Conservation (phyloP, 2,888 invertebrate genomes). For the Drosophila rubida region DNA sequence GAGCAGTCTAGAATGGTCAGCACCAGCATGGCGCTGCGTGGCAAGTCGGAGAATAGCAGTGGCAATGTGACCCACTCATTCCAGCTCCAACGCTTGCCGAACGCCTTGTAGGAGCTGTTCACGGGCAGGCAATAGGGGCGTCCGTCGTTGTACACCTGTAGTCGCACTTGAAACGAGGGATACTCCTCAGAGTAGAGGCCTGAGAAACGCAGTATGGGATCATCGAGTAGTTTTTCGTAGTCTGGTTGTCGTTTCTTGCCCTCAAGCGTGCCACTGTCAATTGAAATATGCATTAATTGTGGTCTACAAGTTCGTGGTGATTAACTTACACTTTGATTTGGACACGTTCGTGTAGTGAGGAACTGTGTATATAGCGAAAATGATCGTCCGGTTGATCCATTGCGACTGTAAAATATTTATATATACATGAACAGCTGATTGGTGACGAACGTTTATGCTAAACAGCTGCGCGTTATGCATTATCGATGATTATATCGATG, state of each 20-base stretch:
- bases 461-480: constrained; percentile 28
- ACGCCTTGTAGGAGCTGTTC: constrained; percentile 95
- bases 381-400: constrained; percentile 88
- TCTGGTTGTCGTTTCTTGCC: constrained; percentile 94
- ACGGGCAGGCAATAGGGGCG: constrained; percentile 93
- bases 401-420: constrained; percentile 33
- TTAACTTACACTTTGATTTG: constrained; percentile 95
- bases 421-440: constrained; percentile 39
- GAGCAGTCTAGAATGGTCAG: constrained; percentile 96
- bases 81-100: constrained; percentile 98
- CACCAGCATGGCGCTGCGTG: constrained; percentile 93
- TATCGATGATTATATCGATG: constrained; percentile 1
- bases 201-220: constrained; percentile 96
- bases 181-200: constrained; percentile 93
- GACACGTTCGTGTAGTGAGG: constrained; percentile 93
- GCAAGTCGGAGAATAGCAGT: constrained; percentile 95
- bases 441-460: constrained; percentile 17
- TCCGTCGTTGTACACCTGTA: constrained; percentile 93
- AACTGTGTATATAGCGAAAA: constrained; percentile 95
- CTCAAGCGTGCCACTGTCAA: constrained; percentile 94
- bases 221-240: constrained; percentile 93
- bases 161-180: constrained; percentile 94
- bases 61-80: constrained; percentile 98
- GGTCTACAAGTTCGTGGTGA: background rate
- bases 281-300: constrained; percentile 7